Percentiles rank a stretch among this genome's conserved stretches.
Conservation (phyloP, 2,888 invertebrate species). For the Saturnia pavonia region DNA sequence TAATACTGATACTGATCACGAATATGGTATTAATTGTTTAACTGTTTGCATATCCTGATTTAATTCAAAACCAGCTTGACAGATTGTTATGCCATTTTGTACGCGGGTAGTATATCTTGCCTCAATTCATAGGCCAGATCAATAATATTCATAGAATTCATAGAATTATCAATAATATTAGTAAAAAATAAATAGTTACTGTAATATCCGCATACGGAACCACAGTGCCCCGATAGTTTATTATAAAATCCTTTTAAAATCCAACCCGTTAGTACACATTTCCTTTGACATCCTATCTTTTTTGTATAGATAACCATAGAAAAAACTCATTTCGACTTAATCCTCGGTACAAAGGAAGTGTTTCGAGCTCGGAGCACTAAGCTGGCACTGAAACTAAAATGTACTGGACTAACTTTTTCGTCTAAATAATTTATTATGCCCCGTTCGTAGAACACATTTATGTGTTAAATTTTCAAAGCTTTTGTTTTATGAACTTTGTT, state of each 20-base stretch:
- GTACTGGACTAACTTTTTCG: slow-evolving; percentile 20
- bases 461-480: slow-evolving; percentile 18
- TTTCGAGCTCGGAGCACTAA: slow-evolving; percentile 19
- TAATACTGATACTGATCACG: no score
- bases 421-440: slow-evolving; percentile 21
- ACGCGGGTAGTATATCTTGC: no score
- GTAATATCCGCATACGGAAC: no score
- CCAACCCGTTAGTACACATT: slow-evolving; percentile 18
- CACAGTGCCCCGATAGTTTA: no score
- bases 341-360: slow-evolving; percentile 25
- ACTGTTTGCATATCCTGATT: no score
- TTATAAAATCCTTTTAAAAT: slow-evolving; percentile 1
- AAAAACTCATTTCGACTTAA: slow-evolving; percentile 26
- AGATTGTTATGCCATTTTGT: no score
- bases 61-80: no score
- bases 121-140: no score
- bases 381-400: slow-evolving; percentile 18
- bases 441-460: slow-evolving; percentile 18
- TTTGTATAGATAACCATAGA: slow-evolving; percentile 14
- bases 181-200: no score
- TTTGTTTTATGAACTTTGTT: slow-evolving; percentile 19
- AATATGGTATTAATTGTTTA: no score
- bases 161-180: no score
- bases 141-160: no score
- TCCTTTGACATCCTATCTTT: slow-evolving; percentile 19